Conservation (phyloP, 2,888 invertebrate species). For the Helleia helle region DNA sequence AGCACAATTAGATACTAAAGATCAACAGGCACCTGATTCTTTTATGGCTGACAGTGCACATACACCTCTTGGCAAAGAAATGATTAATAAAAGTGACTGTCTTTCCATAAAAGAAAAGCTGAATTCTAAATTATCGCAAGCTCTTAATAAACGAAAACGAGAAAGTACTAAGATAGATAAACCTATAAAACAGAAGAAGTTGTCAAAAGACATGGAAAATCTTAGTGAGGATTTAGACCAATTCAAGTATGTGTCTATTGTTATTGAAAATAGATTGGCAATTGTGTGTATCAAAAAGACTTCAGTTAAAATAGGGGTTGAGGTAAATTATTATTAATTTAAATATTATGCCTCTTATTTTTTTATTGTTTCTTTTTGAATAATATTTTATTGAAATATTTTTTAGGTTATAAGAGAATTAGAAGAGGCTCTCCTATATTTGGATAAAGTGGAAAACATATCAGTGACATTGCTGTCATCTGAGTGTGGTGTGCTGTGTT, state of each 20-base stretch:
- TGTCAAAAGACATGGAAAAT: conserved; percentile 29
- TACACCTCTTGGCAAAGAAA: conserved; percentile 30
- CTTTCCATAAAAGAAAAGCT: conserved; percentile 60
- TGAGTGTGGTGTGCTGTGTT: conserved; percentile 83
- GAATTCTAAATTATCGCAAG: conserved; percentile 56
- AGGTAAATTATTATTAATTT: conserved; percentile 33
- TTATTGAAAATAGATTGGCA: conserved; percentile 47
- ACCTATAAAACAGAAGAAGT: conserved; percentile 45
- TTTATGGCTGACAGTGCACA: conserved; percentile 32
- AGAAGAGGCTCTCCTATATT: conserved; percentile 74
- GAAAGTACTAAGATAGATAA: conserved; percentile 47
- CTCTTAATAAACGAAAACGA: conserved; percentile 59
- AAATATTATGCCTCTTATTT: not conserved
- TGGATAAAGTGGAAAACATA: conserved; percentile 53
- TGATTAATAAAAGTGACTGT: conserved; percentile 59
- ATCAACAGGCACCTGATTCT: conserved; percentile 17
- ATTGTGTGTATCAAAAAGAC: conserved; percentile 46
- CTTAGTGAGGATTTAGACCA: conserved; percentile 16
- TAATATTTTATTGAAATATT: too few species aligned
- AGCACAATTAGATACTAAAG: conserved; percentile 24
- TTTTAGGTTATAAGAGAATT: conserved; percentile 85
- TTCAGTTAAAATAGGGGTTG: conserved; percentile 37
- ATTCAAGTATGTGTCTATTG: conserved; percentile 43
- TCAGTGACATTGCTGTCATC: conserved; percentile 83
- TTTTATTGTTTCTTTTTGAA: too few species aligned